Percentiles rank a stretch among this genome's conserved stretches.
Evolutionary conservation across 2,113 vertebrate species (phyloP).

Genomic region (Chlamydotis undulata): DNA sequence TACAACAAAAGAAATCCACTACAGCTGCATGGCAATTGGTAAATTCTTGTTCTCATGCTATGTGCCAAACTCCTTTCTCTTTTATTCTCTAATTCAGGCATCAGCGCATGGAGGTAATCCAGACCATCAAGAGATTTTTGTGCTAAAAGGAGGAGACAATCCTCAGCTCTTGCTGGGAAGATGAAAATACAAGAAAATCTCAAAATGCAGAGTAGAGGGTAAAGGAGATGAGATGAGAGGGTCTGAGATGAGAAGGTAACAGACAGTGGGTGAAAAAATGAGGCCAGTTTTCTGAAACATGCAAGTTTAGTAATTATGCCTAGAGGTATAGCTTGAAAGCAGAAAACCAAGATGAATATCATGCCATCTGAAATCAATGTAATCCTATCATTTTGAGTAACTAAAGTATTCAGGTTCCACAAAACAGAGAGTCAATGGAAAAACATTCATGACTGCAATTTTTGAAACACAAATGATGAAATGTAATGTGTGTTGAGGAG

Average conservation of each 20-base stretch:
- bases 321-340: neutral
- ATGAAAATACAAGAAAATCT: neutral
- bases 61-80: slow-evolving; percentile 1
- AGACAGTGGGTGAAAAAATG: neutral
- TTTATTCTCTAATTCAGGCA: neutral
- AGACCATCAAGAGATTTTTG: neutral
- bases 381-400: neutral
- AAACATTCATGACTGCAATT: neutral
- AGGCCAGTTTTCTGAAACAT: neutral
- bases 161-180: neutral
- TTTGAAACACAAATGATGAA: neutral
- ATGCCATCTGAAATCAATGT: neutral
- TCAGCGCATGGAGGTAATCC: neutral
- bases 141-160: neutral
- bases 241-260: neutral
- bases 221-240: neutral
- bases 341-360: neutral
- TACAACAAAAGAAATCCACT: slow-evolving; percentile 44
- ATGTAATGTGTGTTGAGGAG: neutral
- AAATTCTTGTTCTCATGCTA: slow-evolving; percentile 24
- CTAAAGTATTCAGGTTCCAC: neutral
- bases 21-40: slow-evolving; percentile 8
- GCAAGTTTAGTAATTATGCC: neutral
- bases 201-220: neutral
- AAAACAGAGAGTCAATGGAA: neutral